Evolutionary conservation across 2,797 vertebrate genomes (phyloP).

Genomic region (Psittacula echo): DNA sequence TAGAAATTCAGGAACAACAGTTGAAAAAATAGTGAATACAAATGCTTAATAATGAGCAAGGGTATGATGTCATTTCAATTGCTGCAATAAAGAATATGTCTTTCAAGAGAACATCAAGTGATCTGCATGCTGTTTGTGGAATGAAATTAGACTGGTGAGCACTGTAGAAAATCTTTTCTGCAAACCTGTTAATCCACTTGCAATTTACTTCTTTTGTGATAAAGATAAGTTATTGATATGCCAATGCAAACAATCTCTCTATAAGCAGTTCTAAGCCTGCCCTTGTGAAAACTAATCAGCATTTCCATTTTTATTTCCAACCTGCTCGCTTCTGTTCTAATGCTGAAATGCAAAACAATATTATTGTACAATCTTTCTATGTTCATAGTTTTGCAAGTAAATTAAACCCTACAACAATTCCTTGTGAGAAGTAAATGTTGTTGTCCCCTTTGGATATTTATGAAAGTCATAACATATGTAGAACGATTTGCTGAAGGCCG

Average conservation of each 20-base stretch:
- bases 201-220: background rate
- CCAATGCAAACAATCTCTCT: background rate
- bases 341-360: background rate
- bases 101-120: background rate
- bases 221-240: background rate
- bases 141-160: background rate
- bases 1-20: background rate
- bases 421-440: background rate
- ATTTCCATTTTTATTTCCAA: background rate
- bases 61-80: background rate
- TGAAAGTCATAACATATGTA: fast-evolving
- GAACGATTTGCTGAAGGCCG: background rate
- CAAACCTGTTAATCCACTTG: conserved; percentile 9
- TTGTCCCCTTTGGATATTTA: background rate
- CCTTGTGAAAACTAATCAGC: background rate
- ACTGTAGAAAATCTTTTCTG: background rate
- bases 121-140: background rate
- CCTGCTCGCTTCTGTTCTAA: background rate
- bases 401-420: background rate
- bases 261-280: background rate
- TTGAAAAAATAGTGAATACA: background rate
- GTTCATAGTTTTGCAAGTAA: background rate
- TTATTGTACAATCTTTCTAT: background rate
- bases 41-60: background rate
- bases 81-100: background rate